A percentile compares a stretch with the other conserved stretches of the same genome.
Evolutionary conservation across 2,113 vertebrate species (phyloP).

Genomic region (Nothocercus nigrocapillus): DNA sequence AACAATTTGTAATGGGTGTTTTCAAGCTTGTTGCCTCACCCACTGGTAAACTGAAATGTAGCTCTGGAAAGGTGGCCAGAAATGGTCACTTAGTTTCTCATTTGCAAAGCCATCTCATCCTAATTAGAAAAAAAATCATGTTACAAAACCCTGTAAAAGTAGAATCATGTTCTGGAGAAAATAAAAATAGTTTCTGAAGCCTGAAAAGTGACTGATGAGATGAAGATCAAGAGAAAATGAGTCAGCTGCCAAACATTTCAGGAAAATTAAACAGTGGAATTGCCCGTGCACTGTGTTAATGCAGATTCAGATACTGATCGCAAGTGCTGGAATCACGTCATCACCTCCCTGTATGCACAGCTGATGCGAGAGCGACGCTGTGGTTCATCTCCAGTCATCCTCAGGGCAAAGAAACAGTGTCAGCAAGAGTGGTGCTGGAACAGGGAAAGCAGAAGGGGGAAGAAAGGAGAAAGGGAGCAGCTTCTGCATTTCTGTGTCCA

Average conservation of each 20-base stretch:
- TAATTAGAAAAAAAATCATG: not conserved
- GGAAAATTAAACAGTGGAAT: not conserved
- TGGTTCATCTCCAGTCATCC: fast-evolving
- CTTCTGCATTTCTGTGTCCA: not conserved
- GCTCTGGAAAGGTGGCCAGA: not conserved
- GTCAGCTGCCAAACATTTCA: not conserved
- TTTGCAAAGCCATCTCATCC: fast-evolving
- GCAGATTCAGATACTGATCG: not conserved
- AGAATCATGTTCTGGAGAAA: not conserved
- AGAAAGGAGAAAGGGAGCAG: not conserved
- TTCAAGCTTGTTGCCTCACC: not conserved
- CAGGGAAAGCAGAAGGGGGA: not conserved
- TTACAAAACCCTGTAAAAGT: not conserved
- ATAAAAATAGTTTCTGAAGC: not conserved
- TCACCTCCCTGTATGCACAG: fast-evolving
- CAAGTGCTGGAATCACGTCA: not conserved
- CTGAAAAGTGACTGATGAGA: not conserved
- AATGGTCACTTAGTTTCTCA: not conserved
- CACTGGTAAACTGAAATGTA: not conserved
- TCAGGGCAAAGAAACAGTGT: not conserved
- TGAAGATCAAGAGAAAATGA: not conserved
- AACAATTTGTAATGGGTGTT: not conserved
- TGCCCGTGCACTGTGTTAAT: not conserved
- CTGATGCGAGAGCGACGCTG: not conserved
- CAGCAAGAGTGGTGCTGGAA: fast-evolving